A percentile compares a stretch with the other conserved stretches of the same genome.
Evolutionary conservation across 2,888 invertebrate genomes (phyloP).

Genomic region (Prosopocoilus inquinatus): DNA sequence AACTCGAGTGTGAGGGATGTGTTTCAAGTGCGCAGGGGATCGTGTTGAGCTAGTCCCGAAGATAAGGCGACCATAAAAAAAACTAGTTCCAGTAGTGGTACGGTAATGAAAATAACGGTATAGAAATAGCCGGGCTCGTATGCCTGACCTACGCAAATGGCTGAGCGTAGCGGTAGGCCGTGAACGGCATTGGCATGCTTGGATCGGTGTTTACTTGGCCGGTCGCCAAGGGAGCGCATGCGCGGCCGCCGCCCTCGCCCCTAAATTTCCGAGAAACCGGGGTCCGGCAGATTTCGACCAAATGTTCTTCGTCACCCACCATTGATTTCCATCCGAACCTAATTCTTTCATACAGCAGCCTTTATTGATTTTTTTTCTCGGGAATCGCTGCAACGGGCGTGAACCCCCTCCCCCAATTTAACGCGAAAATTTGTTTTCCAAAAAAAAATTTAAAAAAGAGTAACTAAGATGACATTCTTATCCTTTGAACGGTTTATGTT

Average conservation of each 20-base stretch:
- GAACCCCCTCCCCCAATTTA: too few relatives aligned
- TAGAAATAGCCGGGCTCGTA: conserved; percentile 6
- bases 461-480: too few relatives aligned
- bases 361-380: conserved; percentile 14
- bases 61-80: neutral
- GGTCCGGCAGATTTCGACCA: conserved; percentile 22
- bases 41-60: too few relatives aligned
- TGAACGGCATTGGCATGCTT: neutral
- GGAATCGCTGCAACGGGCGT: too few relatives aligned
- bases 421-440: too few relatives aligned
- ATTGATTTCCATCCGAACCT: conserved; percentile 20
- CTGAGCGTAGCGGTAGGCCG: conserved; percentile 12
- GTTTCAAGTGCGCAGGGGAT: too few relatives aligned
- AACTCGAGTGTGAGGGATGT: neutral
- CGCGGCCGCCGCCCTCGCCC: conserved; percentile 25
- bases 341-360: conserved; percentile 1
- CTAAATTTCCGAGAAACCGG: conserved; percentile 22
- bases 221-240: conserved; percentile 22
- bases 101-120: conserved; percentile 11
- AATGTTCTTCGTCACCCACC: conserved; percentile 19
- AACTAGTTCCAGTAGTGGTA: conserved; percentile 2
- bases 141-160: conserved; percentile 19
- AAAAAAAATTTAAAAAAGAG: too few relatives aligned
- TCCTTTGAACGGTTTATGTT: too few relatives aligned
- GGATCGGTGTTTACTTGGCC: conserved; percentile 5